phyloP scores from a whole-genome alignment of 2,888 invertebrate genomes.

The Theretra japonica region DNA sequence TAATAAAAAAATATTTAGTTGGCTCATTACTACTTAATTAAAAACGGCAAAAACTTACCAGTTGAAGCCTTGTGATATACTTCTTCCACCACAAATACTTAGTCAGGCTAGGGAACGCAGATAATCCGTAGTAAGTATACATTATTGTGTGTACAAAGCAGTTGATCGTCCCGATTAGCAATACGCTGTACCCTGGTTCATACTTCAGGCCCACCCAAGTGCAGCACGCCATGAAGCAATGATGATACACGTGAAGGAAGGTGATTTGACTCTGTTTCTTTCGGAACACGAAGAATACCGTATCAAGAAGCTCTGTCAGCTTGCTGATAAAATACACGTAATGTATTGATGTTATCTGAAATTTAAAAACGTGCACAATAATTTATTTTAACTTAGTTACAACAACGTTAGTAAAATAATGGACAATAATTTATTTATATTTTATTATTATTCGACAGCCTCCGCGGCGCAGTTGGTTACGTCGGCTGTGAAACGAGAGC shows the following conservation, averaged over 20 bases:
- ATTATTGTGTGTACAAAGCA: constrained; percentile 92
- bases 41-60: constrained; percentile 78
- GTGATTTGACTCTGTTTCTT: constrained; percentile 85
- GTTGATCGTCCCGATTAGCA: constrained; percentile 87
- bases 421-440: no score
- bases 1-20: no score
- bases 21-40: no score
- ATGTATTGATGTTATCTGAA: neutral
- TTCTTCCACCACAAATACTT: constrained; percentile 96
- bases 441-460: no score
- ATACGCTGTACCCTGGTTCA: constrained; percentile 83
- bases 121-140: constrained; percentile 89
- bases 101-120: constrained; percentile 89
- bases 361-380: no score
- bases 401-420: no score
- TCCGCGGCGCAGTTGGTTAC: no score
- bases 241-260: constrained; percentile 96
- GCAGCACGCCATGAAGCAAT: constrained; percentile 90
- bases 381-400: no score
- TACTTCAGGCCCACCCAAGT: constrained; percentile 93
- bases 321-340: neutral
- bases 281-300: neutral
- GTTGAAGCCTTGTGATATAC: constrained; percentile 92
- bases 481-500: no score
- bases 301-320: neutral